A percentile compares a stretch with the other conserved stretches of the same genome.
phyloP scores from a whole-genome alignment of 2,113 vertebrate species.

The Oryzias curvinotus region DNA sequence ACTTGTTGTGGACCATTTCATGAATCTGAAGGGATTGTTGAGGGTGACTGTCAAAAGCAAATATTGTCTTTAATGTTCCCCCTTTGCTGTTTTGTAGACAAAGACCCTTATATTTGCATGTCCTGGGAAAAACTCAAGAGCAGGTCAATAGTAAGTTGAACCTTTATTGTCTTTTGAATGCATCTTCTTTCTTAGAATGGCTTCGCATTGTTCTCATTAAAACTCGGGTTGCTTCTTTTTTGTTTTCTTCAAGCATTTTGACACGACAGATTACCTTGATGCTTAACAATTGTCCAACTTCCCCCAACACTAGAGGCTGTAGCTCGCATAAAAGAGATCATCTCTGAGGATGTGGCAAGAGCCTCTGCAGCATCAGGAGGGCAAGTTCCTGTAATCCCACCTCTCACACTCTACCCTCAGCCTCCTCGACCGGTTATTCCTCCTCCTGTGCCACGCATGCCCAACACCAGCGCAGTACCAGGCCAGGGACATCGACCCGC shows the following conservation, averaged over 20 bases:
- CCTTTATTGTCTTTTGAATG: neutral
- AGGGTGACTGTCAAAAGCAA: too few species aligned
- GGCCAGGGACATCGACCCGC: constrained; percentile 70
- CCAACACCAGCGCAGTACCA: constrained; percentile 39
- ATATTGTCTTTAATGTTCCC: constrained; percentile 19
- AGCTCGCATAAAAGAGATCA: constrained; percentile 92
- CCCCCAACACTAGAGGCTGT: constrained; percentile 83
- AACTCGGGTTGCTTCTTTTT: neutral
- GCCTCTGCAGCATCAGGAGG: constrained; percentile 68
- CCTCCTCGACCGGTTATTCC: constrained; percentile 73
- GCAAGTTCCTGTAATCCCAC: constrained; percentile 82
- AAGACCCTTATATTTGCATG: constrained; percentile 91
- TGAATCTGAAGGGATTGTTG: too few species aligned
- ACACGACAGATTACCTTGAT: neutral
- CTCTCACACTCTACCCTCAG: constrained; percentile 91
- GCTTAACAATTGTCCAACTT: neutral
- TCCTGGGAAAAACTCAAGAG: constrained; percentile 91
- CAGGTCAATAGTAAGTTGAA: constrained; percentile 90
- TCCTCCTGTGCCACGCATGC: constrained; percentile 56
- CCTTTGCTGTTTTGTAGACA: constrained; percentile 73
- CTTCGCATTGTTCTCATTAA: neutral
- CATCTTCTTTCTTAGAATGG: neutral
- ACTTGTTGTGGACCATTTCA: too few species aligned
- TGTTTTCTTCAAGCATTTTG: neutral
- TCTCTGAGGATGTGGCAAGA: constrained; percentile 89